Conservation (phyloP, 2,113 vertebrate genomes). For the Cyprinodon brontotheroides region DNA sequence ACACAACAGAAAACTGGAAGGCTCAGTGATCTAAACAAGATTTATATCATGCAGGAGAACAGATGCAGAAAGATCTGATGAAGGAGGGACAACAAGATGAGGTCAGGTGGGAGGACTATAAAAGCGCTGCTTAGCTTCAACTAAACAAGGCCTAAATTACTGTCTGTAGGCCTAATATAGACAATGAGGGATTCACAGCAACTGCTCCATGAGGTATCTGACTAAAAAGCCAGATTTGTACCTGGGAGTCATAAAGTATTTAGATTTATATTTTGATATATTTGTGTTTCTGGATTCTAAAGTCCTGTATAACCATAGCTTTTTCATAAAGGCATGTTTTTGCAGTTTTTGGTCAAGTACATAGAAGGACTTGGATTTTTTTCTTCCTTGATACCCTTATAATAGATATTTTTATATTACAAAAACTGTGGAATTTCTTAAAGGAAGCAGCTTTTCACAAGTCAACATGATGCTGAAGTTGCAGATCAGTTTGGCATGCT, state of each 20-base stretch:
- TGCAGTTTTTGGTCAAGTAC: neutral
- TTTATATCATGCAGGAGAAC: slow-evolving; percentile 42
- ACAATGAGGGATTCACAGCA: slow-evolving; percentile 39
- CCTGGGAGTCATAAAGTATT: neutral
- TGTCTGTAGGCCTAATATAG: slow-evolving; percentile 20
- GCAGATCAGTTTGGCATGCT: slow-evolving; percentile 34
- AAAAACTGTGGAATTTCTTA: slow-evolving; percentile 11
- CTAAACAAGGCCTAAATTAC: slow-evolving; percentile 49
- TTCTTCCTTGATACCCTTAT: neutral
- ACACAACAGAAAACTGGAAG: slow-evolving; percentile 25
- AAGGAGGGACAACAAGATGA: slow-evolving; percentile 24
- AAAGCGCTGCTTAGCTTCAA: slow-evolving; percentile 47
- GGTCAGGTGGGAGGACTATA: slow-evolving; percentile 67
- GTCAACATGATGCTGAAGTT: slow-evolving; percentile 48
- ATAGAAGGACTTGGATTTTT: neutral
- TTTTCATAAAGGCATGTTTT: neutral
- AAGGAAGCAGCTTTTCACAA: neutral
- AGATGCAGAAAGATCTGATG: slow-evolving; percentile 38
- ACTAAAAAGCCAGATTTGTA: slow-evolving; percentile 31
- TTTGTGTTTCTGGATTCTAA: neutral
- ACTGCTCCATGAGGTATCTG: slow-evolving; percentile 4
- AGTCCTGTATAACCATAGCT: neutral
- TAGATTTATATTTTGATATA: neutral
- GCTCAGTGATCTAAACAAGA: slow-evolving; percentile 49
- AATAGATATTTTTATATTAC: neutral